Conservation (phyloP, 2,888 invertebrate species). For the Tineola bisselliella region DNA sequence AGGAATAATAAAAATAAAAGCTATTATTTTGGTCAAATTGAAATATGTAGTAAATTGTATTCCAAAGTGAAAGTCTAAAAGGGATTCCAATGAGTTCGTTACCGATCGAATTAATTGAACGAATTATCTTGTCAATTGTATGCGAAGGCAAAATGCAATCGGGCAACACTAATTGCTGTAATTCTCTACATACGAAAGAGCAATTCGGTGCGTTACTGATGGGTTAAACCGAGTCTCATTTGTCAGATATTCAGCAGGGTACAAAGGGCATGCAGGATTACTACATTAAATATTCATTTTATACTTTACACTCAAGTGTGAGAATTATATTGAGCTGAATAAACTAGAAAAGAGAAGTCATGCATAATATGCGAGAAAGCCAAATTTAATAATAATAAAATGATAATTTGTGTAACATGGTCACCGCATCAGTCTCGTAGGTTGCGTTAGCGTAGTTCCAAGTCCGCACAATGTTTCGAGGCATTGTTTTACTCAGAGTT, state of each 20-base stretch:
- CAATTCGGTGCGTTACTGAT: neutral
- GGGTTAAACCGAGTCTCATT: neutral
- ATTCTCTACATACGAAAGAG: neutral
- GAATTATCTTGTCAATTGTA: neutral
- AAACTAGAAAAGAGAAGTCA: too few species aligned
- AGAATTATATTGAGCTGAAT: too few species aligned
- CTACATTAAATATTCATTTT: neutral
- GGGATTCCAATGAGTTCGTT: neutral
- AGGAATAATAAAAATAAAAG: too few species aligned
- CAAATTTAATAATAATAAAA: neutral
- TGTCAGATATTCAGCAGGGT: neutral
- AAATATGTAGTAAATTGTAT: neutral
- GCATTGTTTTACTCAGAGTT: conserved; percentile 12
- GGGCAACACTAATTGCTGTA: neutral
- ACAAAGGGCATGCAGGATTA: neutral
- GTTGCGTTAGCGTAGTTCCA: conserved; percentile 10
- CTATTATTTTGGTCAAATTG: too few species aligned
- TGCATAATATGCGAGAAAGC: too few species aligned
- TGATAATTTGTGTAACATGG: neutral
- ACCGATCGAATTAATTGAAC: neutral
- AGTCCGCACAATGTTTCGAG: conserved; percentile 12
- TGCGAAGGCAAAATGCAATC: neutral
- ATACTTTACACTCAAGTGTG: too few species aligned
- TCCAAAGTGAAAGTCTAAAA: neutral
- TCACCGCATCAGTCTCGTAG: neutral